phyloP scores from a whole-genome alignment of 2,797 vertebrate genomes.

The Coregonus suidteri region DNA sequence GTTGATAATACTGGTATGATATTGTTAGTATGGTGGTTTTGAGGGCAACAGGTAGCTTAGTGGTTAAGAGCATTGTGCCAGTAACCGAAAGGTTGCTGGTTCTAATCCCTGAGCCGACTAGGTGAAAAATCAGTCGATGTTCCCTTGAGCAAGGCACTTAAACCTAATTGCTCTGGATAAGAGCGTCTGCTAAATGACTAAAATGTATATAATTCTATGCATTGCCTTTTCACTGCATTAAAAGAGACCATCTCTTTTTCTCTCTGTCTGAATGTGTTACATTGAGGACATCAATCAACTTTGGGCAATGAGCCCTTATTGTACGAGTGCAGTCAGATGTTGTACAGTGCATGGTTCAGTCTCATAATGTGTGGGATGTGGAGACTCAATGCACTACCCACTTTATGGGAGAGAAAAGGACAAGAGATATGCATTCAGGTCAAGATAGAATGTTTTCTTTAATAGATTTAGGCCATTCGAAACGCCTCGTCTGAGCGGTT shows the following conservation, averaged over 20 bases:
- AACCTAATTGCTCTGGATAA: no score
- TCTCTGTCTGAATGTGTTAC: neutral
- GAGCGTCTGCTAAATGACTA: no score
- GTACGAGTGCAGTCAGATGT: constrained; percentile 41
- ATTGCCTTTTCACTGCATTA: neutral
- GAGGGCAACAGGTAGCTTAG: no score
- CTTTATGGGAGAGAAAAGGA: constrained; percentile 23
- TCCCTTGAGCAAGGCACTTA: no score
- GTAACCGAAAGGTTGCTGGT: no score
- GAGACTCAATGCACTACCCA: constrained; percentile 21
- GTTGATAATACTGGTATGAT: no score
- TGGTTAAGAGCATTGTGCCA: no score
- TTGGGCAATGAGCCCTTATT: constrained; percentile 52
- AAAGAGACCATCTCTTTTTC: neutral
- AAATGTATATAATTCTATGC: no score
- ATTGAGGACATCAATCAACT: constrained; percentile 8
- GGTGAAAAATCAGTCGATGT: no score
- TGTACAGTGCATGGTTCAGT: constrained; percentile 27
- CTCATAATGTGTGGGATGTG: constrained; percentile 10
- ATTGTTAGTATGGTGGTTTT: no score
- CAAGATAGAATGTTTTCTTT: neutral
- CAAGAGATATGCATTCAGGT: neutral
- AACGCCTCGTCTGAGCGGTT: neutral
- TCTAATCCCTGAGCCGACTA: no score
- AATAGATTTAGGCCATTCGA: neutral